phyloP scores from a whole-genome alignment of 2,888 invertebrate genomes.

The Mimachlamys varia region DNA sequence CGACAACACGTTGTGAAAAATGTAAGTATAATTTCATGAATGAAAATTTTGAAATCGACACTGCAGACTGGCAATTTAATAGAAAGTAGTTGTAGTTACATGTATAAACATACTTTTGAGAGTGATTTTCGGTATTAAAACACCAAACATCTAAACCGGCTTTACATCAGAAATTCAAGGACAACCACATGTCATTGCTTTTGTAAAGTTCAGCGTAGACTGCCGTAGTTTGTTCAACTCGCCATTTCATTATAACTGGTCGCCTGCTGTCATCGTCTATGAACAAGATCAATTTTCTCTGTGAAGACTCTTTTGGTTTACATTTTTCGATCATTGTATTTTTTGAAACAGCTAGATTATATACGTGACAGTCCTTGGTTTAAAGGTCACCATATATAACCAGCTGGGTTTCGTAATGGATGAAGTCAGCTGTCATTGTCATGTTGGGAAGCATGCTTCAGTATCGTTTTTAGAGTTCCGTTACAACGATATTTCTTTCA shows the following conservation, averaged over 20 bases:
- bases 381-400: not conserved
- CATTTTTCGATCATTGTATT: too few relatives aligned
- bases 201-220: not conserved
- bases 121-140: not conserved
- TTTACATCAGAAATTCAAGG: not conserved
- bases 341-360: not conserved
- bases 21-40: not conserved
- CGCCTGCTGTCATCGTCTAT: not conserved
- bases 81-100: not conserved
- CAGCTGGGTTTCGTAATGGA: too few relatives aligned
- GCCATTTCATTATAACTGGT: not conserved
- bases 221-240: not conserved
- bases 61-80: not conserved
- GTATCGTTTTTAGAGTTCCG: too few relatives aligned
- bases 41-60: not conserved
- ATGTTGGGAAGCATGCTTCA: too few relatives aligned
- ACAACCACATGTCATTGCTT: not conserved
- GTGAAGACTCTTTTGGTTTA: too few relatives aligned
- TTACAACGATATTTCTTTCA: too few relatives aligned
- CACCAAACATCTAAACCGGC: not conserved
- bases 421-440: not conserved
- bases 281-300: too few relatives aligned
- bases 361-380: not conserved
- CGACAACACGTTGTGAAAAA: slow-evolving; percentile 16
- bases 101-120: not conserved